phyloP scores from a whole-genome alignment of 2,797 vertebrate species.

The Myotis vivesi region DNA sequence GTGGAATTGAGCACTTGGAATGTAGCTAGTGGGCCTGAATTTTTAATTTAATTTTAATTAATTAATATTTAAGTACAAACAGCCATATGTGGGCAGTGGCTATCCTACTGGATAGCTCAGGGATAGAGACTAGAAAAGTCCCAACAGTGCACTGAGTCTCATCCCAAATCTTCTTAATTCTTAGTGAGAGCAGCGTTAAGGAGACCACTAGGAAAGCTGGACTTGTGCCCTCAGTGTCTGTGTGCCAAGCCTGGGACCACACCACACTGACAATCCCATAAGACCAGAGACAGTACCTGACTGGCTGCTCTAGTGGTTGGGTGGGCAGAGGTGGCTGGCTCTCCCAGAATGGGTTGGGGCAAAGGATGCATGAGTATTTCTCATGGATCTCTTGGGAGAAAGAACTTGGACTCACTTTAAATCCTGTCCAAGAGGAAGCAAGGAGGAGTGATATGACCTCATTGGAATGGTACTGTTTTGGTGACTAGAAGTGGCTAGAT shows the following conservation, averaged over 20 bases:
- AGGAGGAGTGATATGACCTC: background rate
- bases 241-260: background rate
- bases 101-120: background rate
- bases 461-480: background rate
- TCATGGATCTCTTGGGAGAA: background rate
- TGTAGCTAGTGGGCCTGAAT: background rate
- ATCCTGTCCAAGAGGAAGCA: background rate
- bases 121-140: background rate
- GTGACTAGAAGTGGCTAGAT: background rate
- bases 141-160: background rate
- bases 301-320: background rate
- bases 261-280: background rate
- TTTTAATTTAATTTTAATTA: conserved; percentile 41
- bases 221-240: background rate
- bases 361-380: background rate
- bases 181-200: background rate
- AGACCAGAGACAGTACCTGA: background rate
- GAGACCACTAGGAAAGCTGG: background rate
- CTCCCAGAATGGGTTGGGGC: background rate
- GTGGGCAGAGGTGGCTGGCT: background rate
- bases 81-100: background rate
- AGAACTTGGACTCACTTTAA: background rate
- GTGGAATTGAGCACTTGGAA: background rate
- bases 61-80: conserved; percentile 14
- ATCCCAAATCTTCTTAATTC: background rate